Evolutionary conservation across 2,113 vertebrate genomes (phyloP), one percentile per base, ranked within the genome.

Genomic region (Rhea americana): DNA sequence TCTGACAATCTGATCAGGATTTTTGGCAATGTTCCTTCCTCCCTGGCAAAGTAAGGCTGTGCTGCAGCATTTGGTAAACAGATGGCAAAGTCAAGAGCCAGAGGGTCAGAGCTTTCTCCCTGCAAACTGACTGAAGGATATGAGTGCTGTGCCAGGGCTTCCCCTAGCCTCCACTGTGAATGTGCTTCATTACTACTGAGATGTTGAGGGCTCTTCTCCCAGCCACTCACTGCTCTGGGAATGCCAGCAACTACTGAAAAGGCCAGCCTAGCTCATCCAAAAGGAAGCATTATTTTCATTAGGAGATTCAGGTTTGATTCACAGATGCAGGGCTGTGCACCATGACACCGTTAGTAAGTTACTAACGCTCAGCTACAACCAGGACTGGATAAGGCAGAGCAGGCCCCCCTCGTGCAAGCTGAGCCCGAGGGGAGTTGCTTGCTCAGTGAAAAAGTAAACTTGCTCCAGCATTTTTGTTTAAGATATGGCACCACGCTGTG

Each of bases 311-410:
- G 56, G 32, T 65, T 72, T 32, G 14, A 12, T 73, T 56, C 35
- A 47, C 48, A 89, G 37, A 30, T 13, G 47, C 41, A 9, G 17
- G 21, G 13, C 41, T 67, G 50, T 61, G 56, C 45, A 30, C 15
- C 0, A 0, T 35, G 22, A 35, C 50, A 30, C 47, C 35, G 32
- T 30, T 0, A 0, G 15, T 47, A 35, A 3, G 8, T 28, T 58
- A 15, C 43, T 68, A 18, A 22, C 21, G 13, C 68, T 43, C 2
- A 0, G 0, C 12, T 55, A 47, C 47, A 37, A 67, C 5, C 22
- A 45, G 63, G 39, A 9, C 37, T 84, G 28, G 0, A 0, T 4
- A 32, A 51, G 30, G 13, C 26, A 47, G 5, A 51, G 37, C 81
- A 71, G 78, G 13, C 28, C 14, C 14, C 26, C 12, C 2, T 22